Evolutionary conservation across 2,888 invertebrate species (phyloP), one percentile per base, ranked within the genome.

Genomic region (Gerris lacustris): DNA sequence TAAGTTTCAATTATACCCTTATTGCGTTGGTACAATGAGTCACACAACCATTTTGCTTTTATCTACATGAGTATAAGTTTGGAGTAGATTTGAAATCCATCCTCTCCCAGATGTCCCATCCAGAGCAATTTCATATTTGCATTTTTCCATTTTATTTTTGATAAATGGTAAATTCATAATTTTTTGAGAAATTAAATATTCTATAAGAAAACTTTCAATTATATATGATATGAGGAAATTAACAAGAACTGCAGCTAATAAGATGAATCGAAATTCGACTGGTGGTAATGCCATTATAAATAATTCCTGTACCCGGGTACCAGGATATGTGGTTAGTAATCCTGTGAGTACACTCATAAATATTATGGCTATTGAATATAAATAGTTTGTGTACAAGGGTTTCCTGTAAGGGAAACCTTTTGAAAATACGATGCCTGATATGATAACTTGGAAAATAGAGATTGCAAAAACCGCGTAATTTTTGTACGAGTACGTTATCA

Each of bases 381-480:
- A 87, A 79, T 87, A 86, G 79, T 96, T 97, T 0, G 91, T 90
- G 76, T 90, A 85, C 31, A 96, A 86, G 0, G 91, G 89, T 76
- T 88, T 88, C 45, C 96, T 84, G 79, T 94, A 96, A 0, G 96
- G 96, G 7, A 88, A 86, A 0, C 96, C 96, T 78, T 92, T 92
- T 0, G 94, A 94, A 80, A 93, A 96, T 0, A 91, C 89, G 74
- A 94, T 85, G 0, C 94, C 94, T 75, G 95, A 82, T 44, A 89
- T 89, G 2, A 96, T 90, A 78, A 96, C 96, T 78, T 96, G 96
- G 79, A 94, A 95, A 79, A 91, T 89, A 0, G 94, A 93, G 0
- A 94, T 84, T 0, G 90, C 84, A 79, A 90, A 97, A 64, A 96
- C 85, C 0, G 91, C 86, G 77, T 92, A 95, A 78, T 94, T 95